phyloP scores from a whole-genome alignment of 2,888 invertebrate genomes.

The Leucoptera coffeella region DNA sequence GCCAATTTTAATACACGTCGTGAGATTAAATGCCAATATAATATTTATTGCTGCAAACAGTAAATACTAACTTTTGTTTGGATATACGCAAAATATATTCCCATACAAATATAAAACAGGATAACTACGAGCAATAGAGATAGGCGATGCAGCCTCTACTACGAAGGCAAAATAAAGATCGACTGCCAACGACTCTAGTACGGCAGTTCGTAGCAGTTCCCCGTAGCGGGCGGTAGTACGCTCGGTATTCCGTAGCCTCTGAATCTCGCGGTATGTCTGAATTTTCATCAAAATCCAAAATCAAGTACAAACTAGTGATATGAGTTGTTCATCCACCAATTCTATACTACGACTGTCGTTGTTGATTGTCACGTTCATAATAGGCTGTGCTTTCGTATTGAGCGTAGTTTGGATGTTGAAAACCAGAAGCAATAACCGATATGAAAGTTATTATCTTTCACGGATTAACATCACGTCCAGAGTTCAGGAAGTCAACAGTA shows the following conservation, averaged over 20 bases:
- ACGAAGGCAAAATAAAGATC: too few species aligned
- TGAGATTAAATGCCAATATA: too few species aligned
- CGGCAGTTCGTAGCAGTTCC: conserved; percentile 32
- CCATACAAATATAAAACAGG: too few species aligned
- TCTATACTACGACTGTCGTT: conserved; percentile 40
- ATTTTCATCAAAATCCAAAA: conserved; percentile 21
- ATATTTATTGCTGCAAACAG: too few species aligned
- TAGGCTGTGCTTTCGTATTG: conserved; percentile 38
- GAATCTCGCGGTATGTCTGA: conserved; percentile 36
- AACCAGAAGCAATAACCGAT: conserved; percentile 29
- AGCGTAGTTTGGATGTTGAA: conserved; percentile 44
- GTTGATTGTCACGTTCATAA: conserved; percentile 34
- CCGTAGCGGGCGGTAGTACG: conserved; percentile 18
- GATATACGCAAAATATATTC: too few species aligned
- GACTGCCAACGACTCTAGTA: conserved; percentile 10
- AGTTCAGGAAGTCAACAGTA: conserved; percentile 20
- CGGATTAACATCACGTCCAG: conserved; percentile 46
- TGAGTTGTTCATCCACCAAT: conserved; percentile 44
- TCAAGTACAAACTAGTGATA: conserved; percentile 46
- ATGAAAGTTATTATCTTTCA: conserved; percentile 51
- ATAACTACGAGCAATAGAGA: too few species aligned
- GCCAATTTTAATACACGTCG: too few species aligned
- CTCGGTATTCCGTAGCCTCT: conserved; percentile 13
- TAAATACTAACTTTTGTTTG: too few species aligned
- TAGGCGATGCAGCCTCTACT: too few species aligned